These are phyloP conservation scores for Zelleria hepariella DNA, from an alignment of 2,888 invertebrate species.

Conservation along the genomic window DNA sequence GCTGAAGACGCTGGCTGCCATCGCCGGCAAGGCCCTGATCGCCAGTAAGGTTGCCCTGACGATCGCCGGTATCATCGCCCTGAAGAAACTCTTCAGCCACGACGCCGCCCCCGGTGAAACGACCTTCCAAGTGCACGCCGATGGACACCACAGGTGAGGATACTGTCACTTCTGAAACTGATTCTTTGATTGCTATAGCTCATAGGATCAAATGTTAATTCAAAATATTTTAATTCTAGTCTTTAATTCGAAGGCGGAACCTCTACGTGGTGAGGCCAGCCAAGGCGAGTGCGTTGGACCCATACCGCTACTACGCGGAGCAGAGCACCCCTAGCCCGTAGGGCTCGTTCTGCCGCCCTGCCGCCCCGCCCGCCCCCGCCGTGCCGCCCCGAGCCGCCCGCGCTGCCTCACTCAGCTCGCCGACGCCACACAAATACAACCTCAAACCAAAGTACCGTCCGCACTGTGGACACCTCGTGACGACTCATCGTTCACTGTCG, in stretches of 20 bases:
- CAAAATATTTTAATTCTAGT: slow-evolving; percentile 62
- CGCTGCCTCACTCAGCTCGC: slow-evolving; percentile 15
- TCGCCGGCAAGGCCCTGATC: slow-evolving; percentile 80
- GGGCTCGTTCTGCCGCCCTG: slow-evolving; percentile 7
- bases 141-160: slow-evolving; percentile 73
- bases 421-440: slow-evolving; percentile 36
- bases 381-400: slow-evolving; percentile 3
- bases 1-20: slow-evolving; percentile 77
- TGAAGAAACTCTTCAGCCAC: slow-evolving; percentile 80
- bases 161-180: background rate
- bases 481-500: slow-evolving; percentile 41
- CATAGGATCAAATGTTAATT: slow-evolving; percentile 23
- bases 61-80: slow-evolving; percentile 78
- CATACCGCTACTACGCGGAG: slow-evolving; percentile 73
- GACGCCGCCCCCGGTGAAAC: slow-evolving; percentile 74
- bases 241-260: slow-evolving; percentile 74
- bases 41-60: slow-evolving; percentile 81
- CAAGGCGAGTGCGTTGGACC: slow-evolving; percentile 67
- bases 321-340: slow-evolving; percentile 30
- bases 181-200: background rate
- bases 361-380: slow-evolving; percentile 32
- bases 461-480: slow-evolving; percentile 34
- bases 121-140: slow-evolving; percentile 78
- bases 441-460: slow-evolving; percentile 66
- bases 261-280: slow-evolving; percentile 75